Evolutionary conservation across 30 jellyfish, hydroid and myxozoan genomes (phyloP).

Genomic region (Aurelia coerulea): DNA sequence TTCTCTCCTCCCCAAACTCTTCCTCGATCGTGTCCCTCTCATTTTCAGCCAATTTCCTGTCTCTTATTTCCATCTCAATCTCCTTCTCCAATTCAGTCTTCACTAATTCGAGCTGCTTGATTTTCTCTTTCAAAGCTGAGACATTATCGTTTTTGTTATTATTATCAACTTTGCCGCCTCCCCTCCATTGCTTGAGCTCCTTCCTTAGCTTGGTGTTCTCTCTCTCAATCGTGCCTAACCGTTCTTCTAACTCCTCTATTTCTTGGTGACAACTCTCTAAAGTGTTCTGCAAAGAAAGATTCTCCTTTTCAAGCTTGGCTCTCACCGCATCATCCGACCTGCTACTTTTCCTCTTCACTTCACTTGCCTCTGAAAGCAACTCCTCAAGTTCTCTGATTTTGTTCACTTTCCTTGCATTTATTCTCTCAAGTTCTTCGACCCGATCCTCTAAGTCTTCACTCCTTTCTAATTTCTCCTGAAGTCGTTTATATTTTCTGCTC

Average conservation of each 20-base stretch:
- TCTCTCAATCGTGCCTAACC: slow-evolving; percentile 36
- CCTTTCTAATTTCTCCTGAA: slow-evolving; percentile 76
- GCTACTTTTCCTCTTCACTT: slow-evolving; percentile 11
- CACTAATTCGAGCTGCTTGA: slow-evolving; percentile 73
- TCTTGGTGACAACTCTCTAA: slow-evolving; percentile 63
- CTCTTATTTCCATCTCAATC: slow-evolving; percentile 47
- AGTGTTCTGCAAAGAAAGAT: slow-evolving; percentile 45
- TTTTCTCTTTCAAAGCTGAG: slow-evolving; percentile 12
- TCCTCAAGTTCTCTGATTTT: slow-evolving; percentile 77
- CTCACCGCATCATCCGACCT: slow-evolving; percentile 64
- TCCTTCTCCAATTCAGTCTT: slow-evolving; percentile 67
- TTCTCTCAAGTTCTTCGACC: slow-evolving; percentile 73
- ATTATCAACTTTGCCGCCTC: not conserved
- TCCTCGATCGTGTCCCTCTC: slow-evolving; percentile 85
- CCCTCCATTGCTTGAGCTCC: slow-evolving; percentile 46
- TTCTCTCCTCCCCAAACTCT: slow-evolving; percentile 73
- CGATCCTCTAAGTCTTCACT: slow-evolving; percentile 73
- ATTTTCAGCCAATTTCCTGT: slow-evolving; percentile 65
- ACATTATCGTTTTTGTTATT: slow-evolving; percentile 7
- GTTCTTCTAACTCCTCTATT: slow-evolving; percentile 55
- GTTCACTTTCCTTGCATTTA: slow-evolving; percentile 66
- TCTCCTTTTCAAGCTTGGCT: slow-evolving; percentile 69
- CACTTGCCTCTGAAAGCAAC: slow-evolving; percentile 27
- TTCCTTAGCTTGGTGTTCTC: slow-evolving; percentile 53
- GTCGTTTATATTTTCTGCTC: slow-evolving; percentile 51